phyloP scores from a whole-genome alignment of 2,113 vertebrate species.

The Dryoscopus gambensis region DNA sequence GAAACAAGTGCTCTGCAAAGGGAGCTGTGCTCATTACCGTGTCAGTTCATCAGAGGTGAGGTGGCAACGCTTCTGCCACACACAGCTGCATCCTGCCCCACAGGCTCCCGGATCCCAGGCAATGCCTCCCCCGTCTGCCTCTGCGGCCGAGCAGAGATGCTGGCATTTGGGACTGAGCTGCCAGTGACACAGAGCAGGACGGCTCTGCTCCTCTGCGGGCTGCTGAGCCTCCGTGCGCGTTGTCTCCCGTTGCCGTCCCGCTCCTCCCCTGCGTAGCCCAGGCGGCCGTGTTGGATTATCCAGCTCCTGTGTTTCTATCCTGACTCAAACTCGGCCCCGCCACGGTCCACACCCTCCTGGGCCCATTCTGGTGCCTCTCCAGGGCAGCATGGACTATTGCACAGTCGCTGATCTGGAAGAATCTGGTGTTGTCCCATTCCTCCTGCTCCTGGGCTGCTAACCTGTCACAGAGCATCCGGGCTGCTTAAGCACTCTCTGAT shows the following conservation, averaged over 20 bases:
- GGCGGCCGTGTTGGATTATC: rapidly evolving
- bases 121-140: not conserved
- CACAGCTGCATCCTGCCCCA: not conserved
- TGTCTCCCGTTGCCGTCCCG: not conserved
- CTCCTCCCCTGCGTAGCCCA: not conserved
- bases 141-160: not conserved
- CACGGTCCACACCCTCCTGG: not conserved
- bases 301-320: not conserved
- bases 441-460: not conserved
- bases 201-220: not conserved
- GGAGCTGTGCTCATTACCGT: not conserved
- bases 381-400: not conserved
- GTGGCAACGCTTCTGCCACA: not conserved
- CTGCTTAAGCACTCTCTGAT: not conserved
- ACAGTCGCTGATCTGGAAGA: not conserved
- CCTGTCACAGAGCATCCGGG: not conserved
- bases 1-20: not conserved
- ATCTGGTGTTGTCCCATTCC: rapidly evolving
- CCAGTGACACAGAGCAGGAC: not conserved
- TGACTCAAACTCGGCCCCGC: rapidly evolving
- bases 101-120: not conserved
- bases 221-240: not conserved
- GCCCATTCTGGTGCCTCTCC: rapidly evolving
- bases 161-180: not conserved
- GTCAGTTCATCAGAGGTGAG: not conserved